These are phyloP conservation scores for Agrypnia vestita DNA, from an alignment of 1,140 invertebrate species.

Conservation along the genomic window DNA sequence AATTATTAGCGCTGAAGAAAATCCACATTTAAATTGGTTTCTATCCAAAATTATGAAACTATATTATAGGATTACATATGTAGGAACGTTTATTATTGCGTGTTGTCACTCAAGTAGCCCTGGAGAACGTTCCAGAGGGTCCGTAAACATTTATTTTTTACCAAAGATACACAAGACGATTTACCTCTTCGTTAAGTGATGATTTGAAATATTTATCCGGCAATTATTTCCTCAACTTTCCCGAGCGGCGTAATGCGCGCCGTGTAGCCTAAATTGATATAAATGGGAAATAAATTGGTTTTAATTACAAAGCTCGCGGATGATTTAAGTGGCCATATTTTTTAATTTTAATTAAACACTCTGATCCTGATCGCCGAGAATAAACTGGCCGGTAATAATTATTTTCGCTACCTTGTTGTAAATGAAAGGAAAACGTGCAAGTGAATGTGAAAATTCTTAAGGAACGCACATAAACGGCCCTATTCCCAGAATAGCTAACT, in stretches of 20 bases:
- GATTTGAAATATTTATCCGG: constrained; percentile 16
- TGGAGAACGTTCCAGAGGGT: too few species aligned
- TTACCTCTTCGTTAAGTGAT: constrained; percentile 26
- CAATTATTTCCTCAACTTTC: constrained; percentile 10
- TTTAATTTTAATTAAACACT: constrained; percentile 49
- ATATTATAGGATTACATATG: too few species aligned
- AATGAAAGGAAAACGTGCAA: neutral
- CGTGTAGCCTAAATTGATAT: constrained; percentile 34
- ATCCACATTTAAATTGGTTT: too few species aligned
- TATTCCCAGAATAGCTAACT: too few species aligned
- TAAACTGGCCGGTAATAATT: constrained; percentile 26
- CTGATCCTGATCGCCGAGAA: constrained; percentile 44
- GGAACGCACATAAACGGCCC: neutral
- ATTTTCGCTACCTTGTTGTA: neutral
- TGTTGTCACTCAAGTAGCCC: too few species aligned
- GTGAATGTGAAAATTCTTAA: neutral
- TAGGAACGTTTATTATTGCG: too few species aligned
- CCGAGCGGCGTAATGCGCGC: neutral
- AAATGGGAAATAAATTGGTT: constrained; percentile 48
- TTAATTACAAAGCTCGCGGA: constrained; percentile 40
- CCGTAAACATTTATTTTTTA: too few species aligned
- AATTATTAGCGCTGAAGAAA: too few species aligned
- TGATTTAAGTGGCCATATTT: constrained; percentile 46
- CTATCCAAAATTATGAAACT: too few species aligned
- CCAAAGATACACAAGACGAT: neutral